A percentile compares a stretch with the other conserved stretches of the same genome.
These are phyloP conservation scores for Hassar affinis DNA, from an alignment of 2,113 vertebrate genomes.

Conservation along the genomic window DNA sequence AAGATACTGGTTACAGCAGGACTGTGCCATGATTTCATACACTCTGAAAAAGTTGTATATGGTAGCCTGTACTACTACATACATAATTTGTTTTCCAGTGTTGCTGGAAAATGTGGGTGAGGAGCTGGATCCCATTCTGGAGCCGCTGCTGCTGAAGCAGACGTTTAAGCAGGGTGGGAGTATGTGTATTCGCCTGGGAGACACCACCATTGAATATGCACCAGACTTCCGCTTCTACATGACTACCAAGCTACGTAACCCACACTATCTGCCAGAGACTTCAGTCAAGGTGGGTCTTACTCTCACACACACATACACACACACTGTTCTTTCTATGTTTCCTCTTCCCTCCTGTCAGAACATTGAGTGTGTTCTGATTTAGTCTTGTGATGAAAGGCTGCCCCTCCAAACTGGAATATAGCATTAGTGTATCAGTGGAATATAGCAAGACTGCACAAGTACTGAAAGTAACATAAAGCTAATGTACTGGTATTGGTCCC, in stretches of 20 bases:
- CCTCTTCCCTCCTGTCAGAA: not conserved
- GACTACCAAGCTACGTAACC: slow-evolving; percentile 87
- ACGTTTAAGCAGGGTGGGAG: slow-evolving; percentile 85
- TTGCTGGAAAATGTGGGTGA: slow-evolving; percentile 85
- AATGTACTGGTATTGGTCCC: too few relatives aligned
- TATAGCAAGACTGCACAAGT: too few relatives aligned
- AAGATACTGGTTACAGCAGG: not conserved
- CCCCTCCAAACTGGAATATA: too few relatives aligned
- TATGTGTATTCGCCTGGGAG: slow-evolving; percentile 82
- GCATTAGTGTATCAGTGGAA: too few relatives aligned
- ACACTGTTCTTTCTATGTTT: not conserved
- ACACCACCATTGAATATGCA: slow-evolving; percentile 80
- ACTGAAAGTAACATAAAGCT: too few relatives aligned
- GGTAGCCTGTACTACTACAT: not conserved
- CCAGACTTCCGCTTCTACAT: slow-evolving; percentile 87
- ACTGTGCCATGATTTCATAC: not conserved
- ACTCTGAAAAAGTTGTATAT: not conserved
- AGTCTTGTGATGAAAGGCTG: too few relatives aligned
- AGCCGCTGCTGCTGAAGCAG: slow-evolving; percentile 85
- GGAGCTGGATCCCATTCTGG: slow-evolving; percentile 86
- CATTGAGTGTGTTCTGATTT: too few relatives aligned
- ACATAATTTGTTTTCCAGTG: slow-evolving; percentile 65
- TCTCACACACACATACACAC: not conserved
- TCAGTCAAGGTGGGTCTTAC: slow-evolving; percentile 77
- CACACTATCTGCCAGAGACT: slow-evolving; percentile 84